Conservation (phyloP, 1,140 invertebrate species). For the Lepidurus arcticus region DNA sequence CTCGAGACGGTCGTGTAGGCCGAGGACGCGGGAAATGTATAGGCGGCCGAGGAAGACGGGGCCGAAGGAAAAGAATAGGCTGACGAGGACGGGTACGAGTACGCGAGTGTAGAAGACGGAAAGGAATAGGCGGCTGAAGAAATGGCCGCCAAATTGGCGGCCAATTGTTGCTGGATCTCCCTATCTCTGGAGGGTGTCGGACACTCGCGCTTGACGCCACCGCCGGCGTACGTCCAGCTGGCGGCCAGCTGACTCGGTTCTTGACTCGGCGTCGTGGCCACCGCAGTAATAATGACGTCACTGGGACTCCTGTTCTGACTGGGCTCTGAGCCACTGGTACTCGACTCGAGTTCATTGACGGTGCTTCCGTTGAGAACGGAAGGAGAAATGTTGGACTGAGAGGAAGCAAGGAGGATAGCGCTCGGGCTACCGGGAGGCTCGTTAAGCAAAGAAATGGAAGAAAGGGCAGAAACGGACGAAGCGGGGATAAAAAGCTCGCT, state of each 20-base stretch:
- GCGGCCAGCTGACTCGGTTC: neutral
- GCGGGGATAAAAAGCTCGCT: conserved; percentile 13
- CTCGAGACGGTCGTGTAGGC: neutral
- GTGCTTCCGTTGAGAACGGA: neutral
- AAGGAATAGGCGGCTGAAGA: neutral
- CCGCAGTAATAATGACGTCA: neutral
- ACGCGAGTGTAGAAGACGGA: conserved; percentile 29
- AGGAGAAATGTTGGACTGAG: neutral
- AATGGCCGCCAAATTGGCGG: conserved; percentile 9
- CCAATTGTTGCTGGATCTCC: neutral
- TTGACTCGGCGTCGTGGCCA: neutral
- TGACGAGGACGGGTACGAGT: conserved; percentile 34
- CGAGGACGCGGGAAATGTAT: conserved; percentile 28
- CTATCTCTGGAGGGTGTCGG: neutral
- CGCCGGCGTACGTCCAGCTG: neutral
- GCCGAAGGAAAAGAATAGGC: conserved; percentile 33
- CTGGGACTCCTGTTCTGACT: neutral
- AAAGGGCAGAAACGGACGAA: neutral
- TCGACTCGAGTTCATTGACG: neutral
- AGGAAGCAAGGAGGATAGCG: neutral
- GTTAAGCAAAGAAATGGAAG: neutral
- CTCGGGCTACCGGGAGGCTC: neutral
- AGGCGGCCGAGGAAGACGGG: conserved; percentile 36
- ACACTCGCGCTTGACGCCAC: neutral
- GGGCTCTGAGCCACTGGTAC: neutral